These are phyloP conservation scores for Scyliorhinus canicula DNA, from an alignment of 2,797 vertebrate species.

Conservation along the genomic window DNA sequence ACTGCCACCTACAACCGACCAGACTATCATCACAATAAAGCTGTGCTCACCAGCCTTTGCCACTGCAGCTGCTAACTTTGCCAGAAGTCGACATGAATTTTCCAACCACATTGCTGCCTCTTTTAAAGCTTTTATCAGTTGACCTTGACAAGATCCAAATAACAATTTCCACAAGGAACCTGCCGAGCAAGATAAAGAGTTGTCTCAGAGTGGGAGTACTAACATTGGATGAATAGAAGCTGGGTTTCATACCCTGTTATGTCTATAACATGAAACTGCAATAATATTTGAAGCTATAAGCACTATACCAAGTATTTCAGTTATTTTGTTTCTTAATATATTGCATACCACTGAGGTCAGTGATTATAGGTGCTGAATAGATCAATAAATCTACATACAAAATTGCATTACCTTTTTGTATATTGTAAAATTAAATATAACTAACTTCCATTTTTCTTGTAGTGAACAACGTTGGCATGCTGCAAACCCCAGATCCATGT, in stretches of 20 bases:
- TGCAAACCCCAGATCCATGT: conserved; percentile 58
- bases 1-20: not conserved
- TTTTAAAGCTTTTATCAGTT: not conserved
- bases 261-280: not conserved
- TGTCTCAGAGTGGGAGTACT: not conserved
- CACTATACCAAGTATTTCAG: not conserved
- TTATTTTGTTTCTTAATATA: not conserved
- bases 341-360: not conserved
- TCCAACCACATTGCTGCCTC: not conserved
- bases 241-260: not conserved
- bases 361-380: not conserved
- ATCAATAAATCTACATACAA: not conserved
- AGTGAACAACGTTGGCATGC: conserved; percentile 81
- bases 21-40: not conserved
- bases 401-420: not conserved
- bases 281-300: not conserved
- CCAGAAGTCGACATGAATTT: not conserved
- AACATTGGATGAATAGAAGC: not conserved
- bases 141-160: not conserved
- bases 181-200: not conserved
- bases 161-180: not conserved
- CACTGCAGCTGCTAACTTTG: not conserved
- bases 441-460: conserved; percentile 43
- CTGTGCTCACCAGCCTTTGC: not conserved
- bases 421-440: not conserved